Evolutionary conservation across 1,140 invertebrate genomes (phyloP).

Genomic region (Heterodera schachtii): DNA sequence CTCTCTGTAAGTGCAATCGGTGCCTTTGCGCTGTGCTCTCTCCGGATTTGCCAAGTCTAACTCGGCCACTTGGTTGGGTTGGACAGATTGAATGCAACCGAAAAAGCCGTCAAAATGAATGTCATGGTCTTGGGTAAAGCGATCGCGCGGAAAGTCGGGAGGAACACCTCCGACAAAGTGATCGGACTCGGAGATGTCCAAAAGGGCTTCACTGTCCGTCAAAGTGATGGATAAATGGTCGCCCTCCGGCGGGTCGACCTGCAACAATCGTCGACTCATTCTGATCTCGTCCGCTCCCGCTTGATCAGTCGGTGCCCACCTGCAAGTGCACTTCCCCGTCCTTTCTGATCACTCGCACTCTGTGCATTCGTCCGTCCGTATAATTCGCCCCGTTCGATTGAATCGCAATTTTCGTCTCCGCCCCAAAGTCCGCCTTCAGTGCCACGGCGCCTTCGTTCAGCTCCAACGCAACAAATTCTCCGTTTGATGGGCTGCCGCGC

Average conservation of each 20-base stretch:
- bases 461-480: slow-evolving; percentile 58
- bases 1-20: slow-evolving; percentile 53
- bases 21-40: slow-evolving; percentile 56
- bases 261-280: slow-evolving; percentile 10
- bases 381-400: slow-evolving; percentile 47
- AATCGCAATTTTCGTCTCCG: slow-evolving; percentile 45
- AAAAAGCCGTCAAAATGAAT: slow-evolving; percentile 63
- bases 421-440: slow-evolving; percentile 57
- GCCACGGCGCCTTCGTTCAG: slow-evolving; percentile 54
- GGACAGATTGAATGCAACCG: slow-evolving; percentile 62
- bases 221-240: slow-evolving; percentile 45
- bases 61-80: slow-evolving; percentile 59
- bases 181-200: slow-evolving; percentile 57
- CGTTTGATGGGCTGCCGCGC: slow-evolving; percentile 54
- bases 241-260: slow-evolving; percentile 38
- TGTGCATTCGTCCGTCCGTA: slow-evolving; percentile 58
- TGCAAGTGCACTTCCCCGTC: slow-evolving; percentile 57
- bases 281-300: neutral
- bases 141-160: slow-evolving; percentile 42
- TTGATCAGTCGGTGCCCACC: slow-evolving; percentile 30
- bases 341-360: slow-evolving; percentile 56
- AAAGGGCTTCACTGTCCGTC: slow-evolving; percentile 36
- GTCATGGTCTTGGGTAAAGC: slow-evolving; percentile 43
- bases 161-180: slow-evolving; percentile 63
- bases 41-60: slow-evolving; percentile 62